Percentiles rank a stretch among this genome's conserved stretches.
Evolutionary conservation across 2,113 vertebrate species (phyloP).

Genomic region (Vombatus ursinus): DNA sequence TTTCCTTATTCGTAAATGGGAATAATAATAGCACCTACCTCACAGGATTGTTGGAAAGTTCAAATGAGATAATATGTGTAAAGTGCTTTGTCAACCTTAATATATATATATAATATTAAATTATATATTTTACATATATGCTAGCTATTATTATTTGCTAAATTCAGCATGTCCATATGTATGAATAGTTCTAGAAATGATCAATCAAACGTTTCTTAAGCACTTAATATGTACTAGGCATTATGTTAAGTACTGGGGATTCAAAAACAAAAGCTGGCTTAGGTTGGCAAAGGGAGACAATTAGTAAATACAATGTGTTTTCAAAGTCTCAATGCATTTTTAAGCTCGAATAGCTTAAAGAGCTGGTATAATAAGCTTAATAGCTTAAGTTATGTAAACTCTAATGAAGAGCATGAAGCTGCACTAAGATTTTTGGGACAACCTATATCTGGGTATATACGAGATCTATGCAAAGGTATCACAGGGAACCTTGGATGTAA

Average conservation of each 20-base stretch:
- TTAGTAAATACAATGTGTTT: background rate
- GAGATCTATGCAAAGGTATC: background rate
- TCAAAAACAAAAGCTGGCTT: background rate
- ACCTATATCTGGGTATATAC: background rate
- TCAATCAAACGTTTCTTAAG: background rate
- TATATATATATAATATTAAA: background rate
- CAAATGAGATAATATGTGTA: background rate
- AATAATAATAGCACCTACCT: background rate
- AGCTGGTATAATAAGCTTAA: background rate
- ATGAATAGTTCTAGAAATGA: background rate
- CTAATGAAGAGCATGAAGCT: background rate
- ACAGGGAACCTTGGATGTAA: background rate
- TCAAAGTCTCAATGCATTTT: background rate
- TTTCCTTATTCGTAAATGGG: background rate
- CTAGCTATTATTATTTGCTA: background rate
- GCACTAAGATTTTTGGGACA: background rate
- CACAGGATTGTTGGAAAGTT: background rate
- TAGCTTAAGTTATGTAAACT: background rate
- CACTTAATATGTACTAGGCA: background rate
- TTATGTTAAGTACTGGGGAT: background rate
- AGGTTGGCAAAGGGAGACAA: background rate
- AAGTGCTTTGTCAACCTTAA: background rate
- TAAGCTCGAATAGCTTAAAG: background rate
- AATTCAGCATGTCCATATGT: background rate
- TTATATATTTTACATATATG: background rate